These are phyloP conservation scores for Latrodectus geometricus DNA, from an alignment of 1,140 invertebrate genomes.

Conservation along the genomic window DNA sequence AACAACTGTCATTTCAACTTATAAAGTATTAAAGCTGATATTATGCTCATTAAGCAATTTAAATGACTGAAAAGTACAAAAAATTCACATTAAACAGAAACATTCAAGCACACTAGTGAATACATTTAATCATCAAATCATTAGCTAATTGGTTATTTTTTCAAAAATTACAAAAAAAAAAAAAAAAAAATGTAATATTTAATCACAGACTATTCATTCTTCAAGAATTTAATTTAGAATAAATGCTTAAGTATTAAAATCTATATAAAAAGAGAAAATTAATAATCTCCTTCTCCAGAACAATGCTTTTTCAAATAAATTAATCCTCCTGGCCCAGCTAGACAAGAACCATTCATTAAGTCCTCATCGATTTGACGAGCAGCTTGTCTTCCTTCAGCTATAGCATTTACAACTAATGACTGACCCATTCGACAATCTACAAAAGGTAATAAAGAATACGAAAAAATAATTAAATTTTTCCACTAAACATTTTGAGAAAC, in stretches of 20 bases:
- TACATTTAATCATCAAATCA: no score
- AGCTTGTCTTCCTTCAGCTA: conserved; percentile 95
- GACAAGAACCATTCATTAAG: conserved; percentile 75
- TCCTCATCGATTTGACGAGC: conserved; percentile 92
- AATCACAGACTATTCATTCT: neutral
- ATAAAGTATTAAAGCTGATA: no score
- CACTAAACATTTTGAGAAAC: no score
- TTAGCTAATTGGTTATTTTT: no score
- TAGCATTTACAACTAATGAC: conserved; percentile 98
- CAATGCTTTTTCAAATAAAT: conserved; percentile 68
- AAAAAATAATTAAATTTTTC: no score
- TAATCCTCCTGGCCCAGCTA: conserved; percentile 93
- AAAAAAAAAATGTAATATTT: no score
- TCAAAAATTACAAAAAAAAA: no score
- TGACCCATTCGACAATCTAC: conserved; percentile 95
- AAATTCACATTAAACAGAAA: no score
- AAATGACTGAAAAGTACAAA: no score
- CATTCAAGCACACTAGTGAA: no score
- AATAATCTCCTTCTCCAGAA: neutral
- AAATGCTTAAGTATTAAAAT: neutral
- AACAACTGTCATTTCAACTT: no score
- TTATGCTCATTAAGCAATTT: no score
- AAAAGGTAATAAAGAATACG: neutral
- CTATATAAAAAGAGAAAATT: neutral
- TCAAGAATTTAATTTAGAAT: neutral